Conservation (phyloP, 2,888 invertebrate species). For the Diarsia dahlii region DNA sequence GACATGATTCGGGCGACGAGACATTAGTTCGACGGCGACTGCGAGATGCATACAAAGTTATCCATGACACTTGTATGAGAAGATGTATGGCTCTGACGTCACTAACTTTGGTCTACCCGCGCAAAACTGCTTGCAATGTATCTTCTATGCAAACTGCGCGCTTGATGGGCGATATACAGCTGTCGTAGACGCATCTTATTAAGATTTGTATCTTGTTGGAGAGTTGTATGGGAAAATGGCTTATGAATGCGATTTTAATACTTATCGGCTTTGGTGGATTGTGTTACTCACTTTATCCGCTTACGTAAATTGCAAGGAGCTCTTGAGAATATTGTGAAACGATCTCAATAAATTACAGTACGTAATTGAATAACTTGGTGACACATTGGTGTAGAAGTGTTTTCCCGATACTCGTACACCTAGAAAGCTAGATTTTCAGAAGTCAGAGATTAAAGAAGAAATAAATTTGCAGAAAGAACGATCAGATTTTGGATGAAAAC, state of each 20-base stretch:
- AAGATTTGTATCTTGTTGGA: constrained; percentile 42
- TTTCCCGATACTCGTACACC: too few relatives aligned
- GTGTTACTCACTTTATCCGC: constrained; percentile 15
- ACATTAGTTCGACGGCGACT: constrained; percentile 82
- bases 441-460: not conserved
- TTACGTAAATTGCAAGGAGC: constrained; percentile 17
- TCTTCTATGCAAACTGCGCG: constrained; percentile 50
- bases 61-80: constrained; percentile 59
- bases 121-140: constrained; percentile 39
- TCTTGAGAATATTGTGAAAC: not conserved
- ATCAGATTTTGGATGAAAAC: not conserved
- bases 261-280: constrained; percentile 10
- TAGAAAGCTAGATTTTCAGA: not conserved
- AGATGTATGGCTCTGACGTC: constrained; percentile 61
- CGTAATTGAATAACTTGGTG: not conserved
- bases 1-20: constrained; percentile 81
- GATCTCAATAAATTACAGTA: not conserved
- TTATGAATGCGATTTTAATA: constrained; percentile 18
- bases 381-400: not conserved
- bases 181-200: constrained; percentile 52
- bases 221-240: constrained; percentile 37
- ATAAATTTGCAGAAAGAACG: not conserved
- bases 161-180: constrained; percentile 45
- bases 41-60: constrained; percentile 78
- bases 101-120: constrained; percentile 26